Conservation (phyloP, 2,113 vertebrate species). For the Cryptoleucopteryx plumbea region DNA sequence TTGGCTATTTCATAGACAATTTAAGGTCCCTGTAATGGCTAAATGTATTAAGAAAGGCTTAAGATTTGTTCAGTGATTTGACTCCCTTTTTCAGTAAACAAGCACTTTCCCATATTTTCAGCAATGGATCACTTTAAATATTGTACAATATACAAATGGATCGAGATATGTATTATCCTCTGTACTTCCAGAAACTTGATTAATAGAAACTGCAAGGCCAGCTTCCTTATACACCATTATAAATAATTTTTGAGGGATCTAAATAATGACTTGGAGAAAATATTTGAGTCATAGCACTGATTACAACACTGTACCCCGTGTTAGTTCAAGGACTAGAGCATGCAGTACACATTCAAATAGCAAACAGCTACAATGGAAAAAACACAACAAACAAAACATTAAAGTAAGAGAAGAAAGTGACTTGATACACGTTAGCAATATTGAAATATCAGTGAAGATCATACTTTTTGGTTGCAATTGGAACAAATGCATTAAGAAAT, state of each 20-base stretch:
- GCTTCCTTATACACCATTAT: background rate
- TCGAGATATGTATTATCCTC: background rate
- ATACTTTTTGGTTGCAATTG: background rate
- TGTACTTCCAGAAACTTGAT: background rate
- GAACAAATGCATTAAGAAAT: background rate
- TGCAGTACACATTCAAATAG: background rate
- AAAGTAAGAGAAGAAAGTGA: background rate
- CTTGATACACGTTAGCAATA: background rate
- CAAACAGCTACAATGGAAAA: background rate
- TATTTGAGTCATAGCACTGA: background rate
- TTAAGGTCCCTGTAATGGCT: background rate
- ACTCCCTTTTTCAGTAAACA: background rate
- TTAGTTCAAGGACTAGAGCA: background rate
- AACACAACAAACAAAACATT: background rate
- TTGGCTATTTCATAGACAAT: background rate
- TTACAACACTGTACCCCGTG: background rate
- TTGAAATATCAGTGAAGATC: background rate
- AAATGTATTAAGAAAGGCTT: background rate
- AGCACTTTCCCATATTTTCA: background rate
- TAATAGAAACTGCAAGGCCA: background rate
- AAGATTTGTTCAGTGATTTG: background rate
- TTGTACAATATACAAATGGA: background rate
- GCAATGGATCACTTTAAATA: background rate
- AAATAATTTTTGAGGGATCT: background rate
- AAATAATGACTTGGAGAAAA: background rate